Evolutionary conservation across 2,797 vertebrate species (phyloP), one percentile per base, ranked within the genome.

Genomic region (Pogoniulus pusillus): DNA sequence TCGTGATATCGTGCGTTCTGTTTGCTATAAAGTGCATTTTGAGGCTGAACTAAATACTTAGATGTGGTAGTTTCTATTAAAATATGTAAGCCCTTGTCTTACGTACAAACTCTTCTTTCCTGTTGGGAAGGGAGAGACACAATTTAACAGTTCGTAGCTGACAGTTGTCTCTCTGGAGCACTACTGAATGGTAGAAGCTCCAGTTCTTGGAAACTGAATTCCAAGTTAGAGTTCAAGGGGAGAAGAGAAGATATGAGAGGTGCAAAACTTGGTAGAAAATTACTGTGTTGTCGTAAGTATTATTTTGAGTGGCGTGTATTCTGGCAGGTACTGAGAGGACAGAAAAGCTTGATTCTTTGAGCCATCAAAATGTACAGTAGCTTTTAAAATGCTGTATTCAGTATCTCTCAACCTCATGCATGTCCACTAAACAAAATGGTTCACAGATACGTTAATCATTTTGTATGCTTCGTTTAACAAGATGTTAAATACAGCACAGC

Each of bases 331-430:
- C 3, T 16, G 39, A 20, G 94, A 94, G 59, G 83, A 35, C 15
- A 57, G 69, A 83, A 79, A 34, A 87, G 5, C 37, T 83, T 62
- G 16, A 51, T 65, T 37, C 19, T 58, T 58, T 54, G 63, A 93
- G 75, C 68, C 89, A 49, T 91, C 90, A 92, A 95, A 97, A 95
- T 94, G 79, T 85, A 78, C 71, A 34, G 80, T 93, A 94, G 39
- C 73, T 12, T 91, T 66, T 86, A 64, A 91, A 71, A 59, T 81
- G 57, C 39, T 70, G 35, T 76, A 35, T 78, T 90, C 23, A 49
- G 18, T 91, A 91, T 75, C 51, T 85, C 23, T 63, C 62, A 84
- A n/a, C 64, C 11, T 85, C 79, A 92, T 71, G 71, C 93, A 93
- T 92, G 91, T 83, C 53, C 82, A 81, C 86, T 79, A 94, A 94